phyloP scores from a whole-genome alignment of 2,113 vertebrate genomes.

The Phylloscopus trochiloides region DNA sequence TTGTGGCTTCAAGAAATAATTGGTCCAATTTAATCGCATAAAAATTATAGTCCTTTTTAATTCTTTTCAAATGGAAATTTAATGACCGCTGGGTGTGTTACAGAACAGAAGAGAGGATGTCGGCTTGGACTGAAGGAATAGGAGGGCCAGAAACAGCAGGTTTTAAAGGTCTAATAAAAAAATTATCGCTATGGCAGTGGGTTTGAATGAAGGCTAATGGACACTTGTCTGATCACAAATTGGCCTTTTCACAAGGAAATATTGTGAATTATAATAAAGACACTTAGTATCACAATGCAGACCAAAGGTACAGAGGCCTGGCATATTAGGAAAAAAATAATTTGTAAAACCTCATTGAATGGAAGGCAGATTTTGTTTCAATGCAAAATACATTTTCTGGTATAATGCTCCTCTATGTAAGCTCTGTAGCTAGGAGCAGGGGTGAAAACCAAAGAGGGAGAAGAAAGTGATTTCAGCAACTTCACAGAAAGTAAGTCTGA shows the following conservation, averaged over 20 bases:
- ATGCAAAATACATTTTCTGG: neutral
- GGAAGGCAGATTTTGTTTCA: neutral
- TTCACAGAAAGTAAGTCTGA: neutral
- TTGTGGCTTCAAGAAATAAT: constrained; percentile 51
- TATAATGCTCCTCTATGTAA: neutral
- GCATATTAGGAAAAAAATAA: neutral
- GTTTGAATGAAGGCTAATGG: neutral
- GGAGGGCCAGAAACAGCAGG: neutral
- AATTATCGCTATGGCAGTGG: neutral
- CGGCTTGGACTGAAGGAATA: neutral
- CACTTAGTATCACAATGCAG: neutral
- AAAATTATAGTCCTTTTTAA: constrained; percentile 61
- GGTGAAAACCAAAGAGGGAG: neutral
- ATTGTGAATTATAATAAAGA: neutral
- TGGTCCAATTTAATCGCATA: constrained; percentile 46
- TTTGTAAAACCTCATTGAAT: neutral
- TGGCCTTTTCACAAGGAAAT: neutral
- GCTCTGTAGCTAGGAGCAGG: neutral
- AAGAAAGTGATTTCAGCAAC: neutral
- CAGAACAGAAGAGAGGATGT: neutral
- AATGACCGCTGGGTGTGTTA: constrained; percentile 15
- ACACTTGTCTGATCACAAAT: constrained; percentile 2
- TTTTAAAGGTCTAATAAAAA: neutral
- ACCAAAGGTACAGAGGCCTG: neutral
- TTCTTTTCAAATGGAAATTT: constrained; percentile 55